Evolutionary conservation across 2,113 vertebrate species (phyloP), one percentile per base, ranked within the genome.

Genomic region (Alectura lathami): DNA sequence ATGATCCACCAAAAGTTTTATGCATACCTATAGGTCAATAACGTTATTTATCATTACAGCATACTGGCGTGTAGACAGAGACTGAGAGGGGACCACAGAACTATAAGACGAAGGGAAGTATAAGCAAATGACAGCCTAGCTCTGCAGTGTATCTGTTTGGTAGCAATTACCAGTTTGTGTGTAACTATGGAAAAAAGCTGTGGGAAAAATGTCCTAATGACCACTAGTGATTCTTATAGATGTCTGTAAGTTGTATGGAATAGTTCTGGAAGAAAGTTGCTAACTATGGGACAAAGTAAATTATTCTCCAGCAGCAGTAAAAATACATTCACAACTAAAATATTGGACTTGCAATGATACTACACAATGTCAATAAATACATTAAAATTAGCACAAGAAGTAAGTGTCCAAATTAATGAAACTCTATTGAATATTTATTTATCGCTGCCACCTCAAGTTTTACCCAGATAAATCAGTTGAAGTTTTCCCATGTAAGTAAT

Each of bases 41-140:
- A 86, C 77, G 75, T 85, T 94, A 91, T 96, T 95, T 95, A 93
- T 96, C 94, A 96, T 96, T 95, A 93, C 59, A 96, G 63, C 64
- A 54, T 38, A 5, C 75, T 90, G 83, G 72, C 83, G 53, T 86
- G 64, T 62, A 93, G 64, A 86, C 88, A 90, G 76, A 93, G 80
- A 76, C 76, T 5, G 3, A 43, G 94, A 96, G 86, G 88, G 80
- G 83, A 76, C 83, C 88, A 92, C 47, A 68, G 83, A 83, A 72
- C 92, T 93, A 7, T 27, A 56, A 91, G 78, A 72, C 8, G 6
- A 94, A 56, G 60, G 54, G 47, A 74, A 78, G 68, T 43, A 56
- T 68, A 88, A 95, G 90, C 53, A 86, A 96, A 91, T 85, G 91
- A 91, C 83, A 93, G 23, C 51, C 45, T 64, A 63, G 60, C 64